Evolutionary conservation across 2,113 vertebrate species (phyloP).

Genomic region (Rhinogobius similis): DNA sequence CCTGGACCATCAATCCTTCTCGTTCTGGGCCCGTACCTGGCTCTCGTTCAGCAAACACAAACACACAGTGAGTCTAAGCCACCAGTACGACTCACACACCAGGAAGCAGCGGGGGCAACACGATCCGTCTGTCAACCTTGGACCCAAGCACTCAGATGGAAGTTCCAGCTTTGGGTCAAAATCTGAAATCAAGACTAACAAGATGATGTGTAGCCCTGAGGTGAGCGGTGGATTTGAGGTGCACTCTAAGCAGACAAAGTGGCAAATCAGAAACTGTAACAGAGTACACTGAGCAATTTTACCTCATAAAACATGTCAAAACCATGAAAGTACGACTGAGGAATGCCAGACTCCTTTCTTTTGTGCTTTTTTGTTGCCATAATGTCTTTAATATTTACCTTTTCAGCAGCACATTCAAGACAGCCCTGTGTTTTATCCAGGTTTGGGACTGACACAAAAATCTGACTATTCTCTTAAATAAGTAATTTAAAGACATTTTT

Average conservation of each 20-base stretch:
- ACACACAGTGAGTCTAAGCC: slow-evolving; percentile 23
- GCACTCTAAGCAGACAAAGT: slow-evolving; percentile 4
- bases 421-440: neutral
- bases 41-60: slow-evolving; percentile 53
- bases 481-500: too few relatives aligned
- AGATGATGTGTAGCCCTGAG: slow-evolving; percentile 55
- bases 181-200: slow-evolving; percentile 66
- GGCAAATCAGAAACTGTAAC: neutral
- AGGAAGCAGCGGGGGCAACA: slow-evolving; percentile 62
- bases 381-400: neutral
- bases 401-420: neutral
- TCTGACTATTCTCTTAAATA: neutral
- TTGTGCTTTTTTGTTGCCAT: neutral
- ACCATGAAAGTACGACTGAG: neutral
- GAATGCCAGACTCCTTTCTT: neutral
- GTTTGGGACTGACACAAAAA: neutral
- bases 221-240: slow-evolving; percentile 12
- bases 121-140: slow-evolving; percentile 70
- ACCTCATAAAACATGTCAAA: neutral
- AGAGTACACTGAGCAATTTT: neutral
- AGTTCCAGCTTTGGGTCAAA: slow-evolving; percentile 62
- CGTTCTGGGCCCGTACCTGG: slow-evolving; percentile 68
- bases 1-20: slow-evolving; percentile 73
- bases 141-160: slow-evolving; percentile 65
- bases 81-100: slow-evolving; percentile 13